These are phyloP conservation scores for Nycticryphes semicollaris DNA, from an alignment of 2,113 vertebrate species.

Conservation along the genomic window DNA sequence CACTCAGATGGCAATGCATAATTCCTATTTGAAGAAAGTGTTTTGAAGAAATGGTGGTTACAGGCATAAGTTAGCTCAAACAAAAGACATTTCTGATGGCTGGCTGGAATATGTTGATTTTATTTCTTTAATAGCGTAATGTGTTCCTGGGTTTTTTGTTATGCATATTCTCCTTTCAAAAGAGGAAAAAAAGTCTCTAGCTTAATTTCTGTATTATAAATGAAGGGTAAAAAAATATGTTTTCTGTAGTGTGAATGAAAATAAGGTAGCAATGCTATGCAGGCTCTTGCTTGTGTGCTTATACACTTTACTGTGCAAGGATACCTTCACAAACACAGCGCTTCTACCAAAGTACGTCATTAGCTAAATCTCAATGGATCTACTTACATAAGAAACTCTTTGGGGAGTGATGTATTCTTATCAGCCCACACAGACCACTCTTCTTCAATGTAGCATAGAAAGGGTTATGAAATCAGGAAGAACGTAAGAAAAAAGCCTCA, in stretches of 20 bases:
- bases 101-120: not conserved
- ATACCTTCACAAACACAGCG: not conserved
- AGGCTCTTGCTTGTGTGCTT: not conserved
- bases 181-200: not conserved
- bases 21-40: not conserved
- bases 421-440: not conserved
- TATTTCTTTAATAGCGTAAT: not conserved
- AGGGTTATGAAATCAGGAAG: not conserved
- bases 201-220: not conserved
- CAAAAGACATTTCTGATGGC: not conserved
- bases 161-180: not conserved
- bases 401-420: not conserved
- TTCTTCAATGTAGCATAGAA: not conserved
- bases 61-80: not conserved
- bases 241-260: not conserved
- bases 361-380: not conserved
- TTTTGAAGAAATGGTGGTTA: not conserved
- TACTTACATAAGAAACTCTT: constrained; percentile 3
- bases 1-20: not conserved
- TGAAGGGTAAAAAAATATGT: not conserved
- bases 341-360: not conserved
- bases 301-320: not conserved
- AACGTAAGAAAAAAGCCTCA: not conserved
- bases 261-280: not conserved
- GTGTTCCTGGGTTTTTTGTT: not conserved